Conservation (phyloP, 1,140 invertebrate genomes). For the Trichonephila clavata region DNA sequence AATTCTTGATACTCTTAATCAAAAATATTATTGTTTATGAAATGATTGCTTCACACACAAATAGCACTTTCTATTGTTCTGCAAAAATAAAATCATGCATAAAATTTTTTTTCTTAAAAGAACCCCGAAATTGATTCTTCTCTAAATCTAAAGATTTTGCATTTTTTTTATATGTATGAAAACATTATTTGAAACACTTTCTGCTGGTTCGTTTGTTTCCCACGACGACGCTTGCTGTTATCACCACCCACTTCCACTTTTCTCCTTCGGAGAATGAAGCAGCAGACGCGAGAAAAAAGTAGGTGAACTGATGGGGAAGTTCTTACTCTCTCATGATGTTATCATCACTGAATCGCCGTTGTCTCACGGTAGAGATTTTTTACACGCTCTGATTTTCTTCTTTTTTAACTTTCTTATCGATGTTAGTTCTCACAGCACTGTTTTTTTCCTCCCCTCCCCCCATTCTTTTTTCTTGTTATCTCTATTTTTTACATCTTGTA, state of each 20-base stretch:
- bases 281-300: constrained; percentile 14
- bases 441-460: background rate
- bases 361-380: constrained; percentile 11
- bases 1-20: no score
- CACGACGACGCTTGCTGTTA: constrained; percentile 1
- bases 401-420: background rate
- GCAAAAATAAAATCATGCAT: background rate
- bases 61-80: no score
- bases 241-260: background rate
- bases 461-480: background rate
- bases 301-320: background rate
- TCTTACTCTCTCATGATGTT: background rate
- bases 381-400: constrained; percentile 13
- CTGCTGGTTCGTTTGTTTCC: background rate
- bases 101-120: background rate
- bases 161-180: background rate
- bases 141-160: background rate
- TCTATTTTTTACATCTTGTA: background rate
- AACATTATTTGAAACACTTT: background rate
- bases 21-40: no score
- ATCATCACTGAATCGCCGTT: constrained; percentile 10
- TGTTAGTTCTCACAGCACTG: background rate
- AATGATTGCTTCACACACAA: no score
- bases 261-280: background rate
- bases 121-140: background rate